Evolutionary conservation across 2,113 vertebrate genomes (phyloP), one percentile per base, ranked within the genome.

Genomic region (Dolichallabes microphthalmus): DNA sequence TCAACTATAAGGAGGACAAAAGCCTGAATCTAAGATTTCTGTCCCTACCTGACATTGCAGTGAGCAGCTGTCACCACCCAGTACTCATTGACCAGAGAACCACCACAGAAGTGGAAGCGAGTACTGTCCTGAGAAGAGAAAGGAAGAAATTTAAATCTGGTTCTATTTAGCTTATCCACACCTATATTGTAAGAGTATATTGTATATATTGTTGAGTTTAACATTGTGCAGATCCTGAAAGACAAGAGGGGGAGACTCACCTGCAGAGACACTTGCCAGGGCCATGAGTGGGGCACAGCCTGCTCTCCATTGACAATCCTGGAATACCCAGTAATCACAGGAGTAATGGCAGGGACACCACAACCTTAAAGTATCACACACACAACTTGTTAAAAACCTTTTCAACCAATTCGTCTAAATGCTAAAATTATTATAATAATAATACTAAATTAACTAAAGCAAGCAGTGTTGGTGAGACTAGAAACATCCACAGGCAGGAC

Each of bases 31-130:
- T 71, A 17, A 74, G 27, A 25, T 17, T 12, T 78, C 45, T 82
- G 85, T 80, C 30, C 89, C 88, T 89, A 94, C 93, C 3, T 89
- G 77, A 94, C 91, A 1, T 58, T 81, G 0, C 93, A 95, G 86
- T 95, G 94, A 80, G 93, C 92, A 0, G 94, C 93, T 0, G 93
- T 95, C 82, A 94, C 89, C n/a, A 94, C 94, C 93, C 94, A 95
- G 83, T 90, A 8, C 66, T 93, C 73, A 0, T 84, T 93, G 91
- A 95, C 92, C 83, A 95, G 92, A 61, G 94, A 94, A 7, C 93
- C 94, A 0, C 93, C 93, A 3, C 93, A 95, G 90, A 94, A 94
- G 81, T 94, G 93, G 87, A 91, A 93, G n/a, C 94, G 90, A 0
- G 88, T 93, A 0, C 64, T 71, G 58, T 85, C 84, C 84, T 85